Conservation (phyloP, 2,113 vertebrate species). For the Callopanchax toddi region DNA sequence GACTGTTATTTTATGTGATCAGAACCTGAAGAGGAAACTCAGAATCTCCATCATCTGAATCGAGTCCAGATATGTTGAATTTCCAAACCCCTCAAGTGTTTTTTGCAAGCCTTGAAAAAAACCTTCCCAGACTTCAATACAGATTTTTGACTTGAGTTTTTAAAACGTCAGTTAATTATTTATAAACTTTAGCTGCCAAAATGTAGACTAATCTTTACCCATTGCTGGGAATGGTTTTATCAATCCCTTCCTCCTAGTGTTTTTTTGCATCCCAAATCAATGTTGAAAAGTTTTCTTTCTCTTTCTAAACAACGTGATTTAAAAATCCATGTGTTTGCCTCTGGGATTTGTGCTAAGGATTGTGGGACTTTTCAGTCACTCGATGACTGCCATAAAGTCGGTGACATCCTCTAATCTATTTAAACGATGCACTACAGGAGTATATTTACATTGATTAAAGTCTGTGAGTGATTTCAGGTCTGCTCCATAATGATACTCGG, state of each 20-base stretch:
- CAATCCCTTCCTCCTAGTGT: conserved; percentile 7
- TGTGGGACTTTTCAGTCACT: not conserved
- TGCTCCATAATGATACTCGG: conserved; percentile 46
- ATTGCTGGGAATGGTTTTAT: conserved; percentile 1
- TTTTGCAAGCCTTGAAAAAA: conserved; percentile 1
- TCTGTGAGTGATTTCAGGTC: conserved; percentile 44
- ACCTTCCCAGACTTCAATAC: conserved; percentile 1
- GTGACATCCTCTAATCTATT: conserved; percentile 22
- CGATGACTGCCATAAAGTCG: conserved; percentile 17
- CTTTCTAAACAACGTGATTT: not conserved
- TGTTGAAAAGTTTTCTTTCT: conserved; percentile 12
- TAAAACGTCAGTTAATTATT: conserved; percentile 20
- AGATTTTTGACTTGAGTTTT: conserved; percentile 12
- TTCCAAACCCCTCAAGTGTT: not conserved
- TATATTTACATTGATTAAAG: conserved; percentile 29
- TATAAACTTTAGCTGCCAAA: conserved; percentile 27
- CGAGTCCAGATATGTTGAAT: not conserved
- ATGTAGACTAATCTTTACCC: conserved; percentile 17
- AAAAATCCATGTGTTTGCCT: conserved; percentile 25
- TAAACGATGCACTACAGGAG: conserved; percentile 22
- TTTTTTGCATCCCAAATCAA: conserved; percentile 23
- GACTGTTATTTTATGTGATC: too few species aligned
- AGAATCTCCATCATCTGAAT: too few species aligned
- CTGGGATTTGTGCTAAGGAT: not conserved
- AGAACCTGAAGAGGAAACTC: too few species aligned